Base-by-base conservation (phyloP, 2,113 vertebrate genomes). In the Vombatus ursinus region DNA sequence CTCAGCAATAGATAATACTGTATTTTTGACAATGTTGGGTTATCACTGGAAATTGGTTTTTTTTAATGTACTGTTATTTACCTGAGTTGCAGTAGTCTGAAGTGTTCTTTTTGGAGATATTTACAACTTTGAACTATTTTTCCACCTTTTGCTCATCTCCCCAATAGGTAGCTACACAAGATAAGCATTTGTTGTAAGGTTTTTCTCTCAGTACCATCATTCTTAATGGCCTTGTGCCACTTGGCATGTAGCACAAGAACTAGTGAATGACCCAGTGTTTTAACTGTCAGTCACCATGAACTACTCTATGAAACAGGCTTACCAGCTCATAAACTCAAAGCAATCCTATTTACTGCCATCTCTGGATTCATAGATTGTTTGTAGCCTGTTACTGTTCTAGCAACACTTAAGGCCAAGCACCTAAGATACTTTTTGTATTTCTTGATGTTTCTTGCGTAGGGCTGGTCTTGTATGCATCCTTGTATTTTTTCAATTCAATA, bases 271-370 rank as follows among this genome's bases (percentile, higher is more conserved):
- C 94, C 93, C 94, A 95, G 0, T 95, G 96, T 96, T 98, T 98
- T 98, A 98, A 96, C 97, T 98, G 97, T 97, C 97, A 97, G 95
- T 98, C 97, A 94, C 97, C 96, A 93, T 91, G 97, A 98, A 90
- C 98, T 96, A 92, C 97, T 97, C 84, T 94, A 54, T 47, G 90
- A 98, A 97, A 98, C 95, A 97, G 96, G 95, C 96, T 98, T 98
- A 98, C 97, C 96, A 98, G 97, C 97, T 98, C 97, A 97, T 98
- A 98, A 98, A 98, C 95, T 90, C 94, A 96, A 98, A 98, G 96
- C 98, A 98, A 97, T 98, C 96, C 97, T 96, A 95, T 98, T 98
- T 98, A 97, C 96, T 98, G 98, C 95, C 94, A 93, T 98, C 98
- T 97, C 96, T 95, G 96, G 97, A 98, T 98, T 98, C 97, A 96